These are phyloP conservation scores for Odontocerum albicorne DNA, from an alignment of 2,888 invertebrate species.

Conservation along the genomic window DNA sequence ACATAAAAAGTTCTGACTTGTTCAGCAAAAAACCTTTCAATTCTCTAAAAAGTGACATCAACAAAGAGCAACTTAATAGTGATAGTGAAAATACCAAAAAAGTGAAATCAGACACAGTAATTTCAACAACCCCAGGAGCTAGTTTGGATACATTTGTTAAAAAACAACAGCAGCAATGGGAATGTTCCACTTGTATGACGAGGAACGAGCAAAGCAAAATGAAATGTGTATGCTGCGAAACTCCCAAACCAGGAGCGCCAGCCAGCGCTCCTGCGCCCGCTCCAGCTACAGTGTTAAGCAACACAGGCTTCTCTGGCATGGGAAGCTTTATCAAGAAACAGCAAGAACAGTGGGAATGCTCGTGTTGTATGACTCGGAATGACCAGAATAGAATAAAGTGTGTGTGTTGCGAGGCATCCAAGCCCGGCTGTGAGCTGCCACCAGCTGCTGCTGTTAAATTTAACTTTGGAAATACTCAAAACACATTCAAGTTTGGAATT, in stretches of 20 bases:
- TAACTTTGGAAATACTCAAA: slow-evolving; percentile 37
- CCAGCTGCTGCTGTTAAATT: slow-evolving; percentile 35
- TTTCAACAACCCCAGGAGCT: slow-evolving; percentile 4
- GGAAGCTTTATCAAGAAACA: slow-evolving; percentile 38
- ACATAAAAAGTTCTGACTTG: not conserved
- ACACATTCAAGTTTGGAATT: slow-evolving; percentile 54
- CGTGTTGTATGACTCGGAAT: slow-evolving; percentile 63
- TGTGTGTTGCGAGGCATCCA: slow-evolving; percentile 60
- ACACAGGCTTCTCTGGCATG: slow-evolving; percentile 19
- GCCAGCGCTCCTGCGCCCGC: slow-evolving; percentile 4
- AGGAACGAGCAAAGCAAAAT: slow-evolving; percentile 53
- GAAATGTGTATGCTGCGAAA: slow-evolving; percentile 59
- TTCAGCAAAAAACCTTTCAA: slow-evolving; percentile 4
- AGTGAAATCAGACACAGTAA: slow-evolving; percentile 6
- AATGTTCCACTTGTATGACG: slow-evolving; percentile 65
- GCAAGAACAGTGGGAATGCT: slow-evolving; percentile 60
- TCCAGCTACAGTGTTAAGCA: not conserved
- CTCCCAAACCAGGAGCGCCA: slow-evolving; percentile 43
- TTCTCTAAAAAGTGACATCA: not conserved
- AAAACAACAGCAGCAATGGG: slow-evolving; percentile 53
- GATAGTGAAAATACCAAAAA: slow-evolving; percentile 16
- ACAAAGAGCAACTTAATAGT: not conserved
- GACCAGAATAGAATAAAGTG: slow-evolving; percentile 51
- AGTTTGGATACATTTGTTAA: slow-evolving; percentile 35
- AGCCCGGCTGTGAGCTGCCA: slow-evolving; percentile 45